Base-by-base conservation (phyloP, 2,888 invertebrate species). In the Ennomos erosarius region DNA sequence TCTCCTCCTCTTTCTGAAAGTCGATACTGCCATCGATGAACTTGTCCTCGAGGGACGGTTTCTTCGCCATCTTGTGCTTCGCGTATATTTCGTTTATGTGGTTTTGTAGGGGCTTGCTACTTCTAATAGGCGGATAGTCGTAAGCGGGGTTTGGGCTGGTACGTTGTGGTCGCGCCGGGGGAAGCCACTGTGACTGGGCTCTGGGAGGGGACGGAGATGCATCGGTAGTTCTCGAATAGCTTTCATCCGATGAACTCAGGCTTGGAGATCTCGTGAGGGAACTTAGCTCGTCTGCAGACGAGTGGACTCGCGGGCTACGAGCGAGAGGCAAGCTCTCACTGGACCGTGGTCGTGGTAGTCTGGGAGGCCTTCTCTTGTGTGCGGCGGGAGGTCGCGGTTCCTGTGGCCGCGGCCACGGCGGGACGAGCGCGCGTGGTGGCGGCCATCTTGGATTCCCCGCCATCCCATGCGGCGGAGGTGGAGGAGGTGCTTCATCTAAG, bases 241-340 rank as follows among this genome's bases (percentile, higher is more conserved):
- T 96, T 84, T 97, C 97, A 77, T 97, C 97, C 0, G 97, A 97
- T 54, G 97, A 97, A 81, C 96, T 96, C 65, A 97, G 95, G 77
- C 96, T 96, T 0, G 97, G 96, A 8, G 96, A 96, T 71, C 96
- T 95, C 52, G 96, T 96, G 9, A 96, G 89, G 0, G 96, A 96
- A 74, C 96, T 96, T 33, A 97, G 94, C 82, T 97, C 97, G 78
- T 97, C 96, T 1, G 96, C 97, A 2, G 96, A 97, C 8, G 97
- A 96, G 77, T 96, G 95, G 3, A 95, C 95, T 39, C 95, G 87
- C 12, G 94, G 94, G 64, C 93, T 92, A 44, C 92, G 82, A 4
- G 93, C 92, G 13, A 95, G 92, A 1, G 93, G 93, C 10, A 95
- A 79, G 70, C 95, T 95, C 73, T 95, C 95, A 66, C 95, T 95